phyloP scores from a whole-genome alignment of 2,888 invertebrate genomes.

The Conus canariensis region DNA sequence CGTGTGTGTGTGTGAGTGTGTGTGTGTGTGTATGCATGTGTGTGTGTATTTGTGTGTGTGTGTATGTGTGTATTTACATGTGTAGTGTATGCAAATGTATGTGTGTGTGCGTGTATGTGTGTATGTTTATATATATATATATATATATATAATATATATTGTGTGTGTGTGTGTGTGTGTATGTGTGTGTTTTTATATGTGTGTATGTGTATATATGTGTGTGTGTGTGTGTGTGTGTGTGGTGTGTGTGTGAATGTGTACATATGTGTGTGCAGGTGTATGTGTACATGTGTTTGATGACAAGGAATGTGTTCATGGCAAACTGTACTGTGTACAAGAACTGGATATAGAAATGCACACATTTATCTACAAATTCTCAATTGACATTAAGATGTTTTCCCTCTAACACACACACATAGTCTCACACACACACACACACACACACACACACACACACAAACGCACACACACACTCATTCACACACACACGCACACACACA shows the following conservation, averaged over 20 bases:
- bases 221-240: neutral
- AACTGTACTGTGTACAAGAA: neutral
- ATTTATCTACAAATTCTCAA: neutral
- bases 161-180: neutral
- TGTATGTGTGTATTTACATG: too few relatives aligned
- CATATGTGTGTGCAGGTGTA: neutral
- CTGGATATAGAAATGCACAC: neutral
- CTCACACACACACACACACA: neutral
- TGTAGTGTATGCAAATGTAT: too few relatives aligned
- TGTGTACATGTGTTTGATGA: slow-evolving; percentile 4
- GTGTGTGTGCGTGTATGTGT: too few relatives aligned
- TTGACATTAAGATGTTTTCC: too few relatives aligned
- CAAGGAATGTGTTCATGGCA: too few relatives aligned
- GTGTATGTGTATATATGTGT: neutral
- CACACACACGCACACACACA: neutral
- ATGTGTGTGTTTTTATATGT: neutral
- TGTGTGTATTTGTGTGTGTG: too few relatives aligned
- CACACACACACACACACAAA: neutral
- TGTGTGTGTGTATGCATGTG: too few relatives aligned
- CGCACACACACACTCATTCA: too few relatives aligned
- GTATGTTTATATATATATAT: too few relatives aligned
- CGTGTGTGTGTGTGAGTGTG: too few relatives aligned
- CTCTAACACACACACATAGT: neutral
- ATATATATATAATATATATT: too few relatives aligned
- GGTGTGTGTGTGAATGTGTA: neutral